Percentiles rank a stretch among this genome's conserved stretches.
Evolutionary conservation across 2,797 vertebrate genomes (phyloP).

Genomic region (Rallus crepitans): DNA sequence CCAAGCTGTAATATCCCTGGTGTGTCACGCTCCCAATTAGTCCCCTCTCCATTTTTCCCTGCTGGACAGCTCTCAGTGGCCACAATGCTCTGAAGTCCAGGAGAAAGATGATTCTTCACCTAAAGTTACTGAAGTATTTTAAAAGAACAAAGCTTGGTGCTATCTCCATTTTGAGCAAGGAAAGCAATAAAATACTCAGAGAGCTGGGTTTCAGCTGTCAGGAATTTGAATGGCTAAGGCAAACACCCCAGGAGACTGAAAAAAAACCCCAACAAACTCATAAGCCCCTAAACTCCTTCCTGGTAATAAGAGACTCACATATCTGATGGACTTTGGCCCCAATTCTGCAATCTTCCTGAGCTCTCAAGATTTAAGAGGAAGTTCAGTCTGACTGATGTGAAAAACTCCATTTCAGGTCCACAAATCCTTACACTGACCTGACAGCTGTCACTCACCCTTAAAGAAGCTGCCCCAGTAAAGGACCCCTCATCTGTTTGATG

Average conservation of each 20-base stretch:
- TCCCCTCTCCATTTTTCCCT: background rate
- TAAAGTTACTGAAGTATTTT: background rate
- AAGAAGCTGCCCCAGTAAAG: background rate
- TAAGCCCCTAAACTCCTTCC: background rate
- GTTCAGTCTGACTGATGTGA: background rate
- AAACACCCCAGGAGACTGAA: background rate
- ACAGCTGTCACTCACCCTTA: background rate
- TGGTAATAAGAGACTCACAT: background rate
- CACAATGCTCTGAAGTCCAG: background rate
- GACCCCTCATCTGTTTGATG: background rate
- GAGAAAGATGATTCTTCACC: background rate
- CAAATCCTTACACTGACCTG: background rate
- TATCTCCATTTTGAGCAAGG: background rate
- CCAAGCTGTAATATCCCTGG: background rate
- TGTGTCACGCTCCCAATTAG: background rate
- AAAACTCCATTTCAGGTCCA: background rate
- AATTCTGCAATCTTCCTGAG: background rate
- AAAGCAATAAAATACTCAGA: background rate
- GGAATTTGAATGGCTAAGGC: background rate
- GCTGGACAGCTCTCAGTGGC: background rate
- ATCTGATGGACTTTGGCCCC: constrained; percentile 29
- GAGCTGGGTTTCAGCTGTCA: background rate
- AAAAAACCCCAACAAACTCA: background rate
- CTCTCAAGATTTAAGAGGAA: background rate
- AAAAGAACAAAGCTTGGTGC: background rate